Evolutionary conservation across 2,113 vertebrate species (phyloP).

Genomic region (Scytalopus superciliaris): DNA sequence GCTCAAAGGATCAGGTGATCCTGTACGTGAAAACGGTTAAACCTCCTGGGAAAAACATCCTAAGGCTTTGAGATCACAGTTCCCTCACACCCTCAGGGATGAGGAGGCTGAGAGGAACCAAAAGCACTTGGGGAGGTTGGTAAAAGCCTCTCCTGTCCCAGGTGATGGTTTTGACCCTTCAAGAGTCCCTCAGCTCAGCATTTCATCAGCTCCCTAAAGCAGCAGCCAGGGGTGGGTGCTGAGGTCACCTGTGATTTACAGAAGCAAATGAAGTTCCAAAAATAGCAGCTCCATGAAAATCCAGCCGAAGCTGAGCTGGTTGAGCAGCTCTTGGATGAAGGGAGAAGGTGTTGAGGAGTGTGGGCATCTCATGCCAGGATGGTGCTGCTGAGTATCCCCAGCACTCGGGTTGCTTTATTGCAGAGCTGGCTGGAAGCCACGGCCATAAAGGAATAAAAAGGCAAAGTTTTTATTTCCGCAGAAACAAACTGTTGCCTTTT

Average conservation of each 20-base stretch:
- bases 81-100: background rate
- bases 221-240: background rate
- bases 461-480: background rate
- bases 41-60: background rate
- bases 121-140: background rate
- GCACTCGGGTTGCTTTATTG: background rate
- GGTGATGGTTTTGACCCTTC: background rate
- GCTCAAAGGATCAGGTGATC: fast-evolving
- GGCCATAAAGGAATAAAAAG: background rate
- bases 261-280: background rate
- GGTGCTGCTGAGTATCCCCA: background rate
- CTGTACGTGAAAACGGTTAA: background rate
- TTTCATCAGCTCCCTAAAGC: background rate
- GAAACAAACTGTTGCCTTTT: background rate
- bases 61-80: background rate
- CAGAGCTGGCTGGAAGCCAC: background rate
- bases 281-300: background rate
- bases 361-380: background rate
- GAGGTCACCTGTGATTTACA: background rate
- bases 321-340: background rate
- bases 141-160: background rate
- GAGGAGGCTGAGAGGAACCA: background rate
- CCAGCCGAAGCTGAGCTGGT: background rate
- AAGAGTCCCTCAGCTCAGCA: background rate
- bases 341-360: background rate